Evolutionary conservation across 2,797 vertebrate genomes (phyloP), one percentile per base, ranked within the genome.

Genomic region (Poecilia wingei): DNA sequence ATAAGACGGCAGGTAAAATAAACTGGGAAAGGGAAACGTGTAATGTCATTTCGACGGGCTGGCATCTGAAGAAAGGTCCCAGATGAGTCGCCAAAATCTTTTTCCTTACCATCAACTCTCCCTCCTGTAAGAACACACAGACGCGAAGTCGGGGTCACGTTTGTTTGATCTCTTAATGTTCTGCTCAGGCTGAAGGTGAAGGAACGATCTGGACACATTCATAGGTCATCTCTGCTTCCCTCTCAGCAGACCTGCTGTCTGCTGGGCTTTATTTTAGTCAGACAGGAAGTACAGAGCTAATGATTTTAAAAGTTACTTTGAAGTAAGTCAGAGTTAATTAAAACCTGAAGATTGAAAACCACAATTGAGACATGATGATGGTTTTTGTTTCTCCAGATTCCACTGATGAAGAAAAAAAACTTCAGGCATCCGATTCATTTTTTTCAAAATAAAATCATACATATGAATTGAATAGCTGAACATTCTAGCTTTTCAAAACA

Each of bases 151-250:
- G 55, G 74, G 45, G 68, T 78, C 79, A 25, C 0, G 18, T 51
- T 87, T 80, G 61, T 95, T 94, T 96, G 92, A 96, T 93, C 85
- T 93, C 77, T 55, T 57, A 93, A 94, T 94, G 90, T 87, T 88
- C 79, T 74, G 74, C 86, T 59, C 80, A 87, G 85, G 86, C 86
- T 87, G 66, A 89, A 86, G 83, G 88, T 88, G 81, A 70, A 77
- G 77, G 74, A 82, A 91, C 76, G 28, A 89, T 82, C 81, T 57
- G 79, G 88, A 81, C 71, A 0, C 84, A 68, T 83, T 82, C 86
- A 88, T 91, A 93, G 92, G 93, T 93, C 91, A 92, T 89, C 83
- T 80, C 68, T 55, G 74, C 81, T 59, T 89, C 55, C 9, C 84
- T 79, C 70, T 43, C 57, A 53, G 57, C n/a, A 79, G 70, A 55